phyloP scores from a whole-genome alignment of 2,113 vertebrate species.

The Orcinus orca region DNA sequence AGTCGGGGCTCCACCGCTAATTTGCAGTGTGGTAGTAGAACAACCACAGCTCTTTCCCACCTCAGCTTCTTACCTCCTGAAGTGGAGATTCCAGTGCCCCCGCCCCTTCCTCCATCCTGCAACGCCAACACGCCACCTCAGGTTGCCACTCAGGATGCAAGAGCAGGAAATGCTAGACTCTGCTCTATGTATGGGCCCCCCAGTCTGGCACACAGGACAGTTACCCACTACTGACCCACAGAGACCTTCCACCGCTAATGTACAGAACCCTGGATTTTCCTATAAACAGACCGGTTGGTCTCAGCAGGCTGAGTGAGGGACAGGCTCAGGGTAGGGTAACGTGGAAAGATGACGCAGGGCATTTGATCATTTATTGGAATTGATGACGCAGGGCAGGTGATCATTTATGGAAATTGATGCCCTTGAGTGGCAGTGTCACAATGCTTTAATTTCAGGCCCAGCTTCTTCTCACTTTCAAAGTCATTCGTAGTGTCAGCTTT shows the following conservation, averaged over 20 bases:
- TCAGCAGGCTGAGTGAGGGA: neutral
- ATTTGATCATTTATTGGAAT: constrained; percentile 73
- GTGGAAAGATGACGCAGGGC: neutral
- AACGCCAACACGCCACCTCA: neutral
- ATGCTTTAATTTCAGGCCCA: constrained; percentile 75
- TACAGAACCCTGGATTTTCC: neutral
- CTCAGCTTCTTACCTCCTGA: neutral
- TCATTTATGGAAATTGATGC: constrained; percentile 73
- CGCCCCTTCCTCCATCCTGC: neutral
- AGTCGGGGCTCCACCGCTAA: accelerated
- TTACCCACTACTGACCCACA: no score
- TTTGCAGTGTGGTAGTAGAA: neutral
- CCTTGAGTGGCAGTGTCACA: constrained; percentile 56
- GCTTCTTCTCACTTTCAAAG: constrained; percentile 73
- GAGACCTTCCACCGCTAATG: neutral
- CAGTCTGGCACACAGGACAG: neutral
- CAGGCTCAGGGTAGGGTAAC: neutral
- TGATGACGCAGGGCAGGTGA: constrained; percentile 41
- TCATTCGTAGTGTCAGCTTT: constrained; percentile 44
- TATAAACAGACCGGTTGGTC: neutral
- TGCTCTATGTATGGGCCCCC: no score
- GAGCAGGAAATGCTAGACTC: neutral
- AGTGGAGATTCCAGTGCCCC: accelerated
- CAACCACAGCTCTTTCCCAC: neutral
- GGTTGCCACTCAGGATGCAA: neutral